Base-by-base conservation (phyloP, 2,888 invertebrate genomes). In the Papilio protenor region DNA sequence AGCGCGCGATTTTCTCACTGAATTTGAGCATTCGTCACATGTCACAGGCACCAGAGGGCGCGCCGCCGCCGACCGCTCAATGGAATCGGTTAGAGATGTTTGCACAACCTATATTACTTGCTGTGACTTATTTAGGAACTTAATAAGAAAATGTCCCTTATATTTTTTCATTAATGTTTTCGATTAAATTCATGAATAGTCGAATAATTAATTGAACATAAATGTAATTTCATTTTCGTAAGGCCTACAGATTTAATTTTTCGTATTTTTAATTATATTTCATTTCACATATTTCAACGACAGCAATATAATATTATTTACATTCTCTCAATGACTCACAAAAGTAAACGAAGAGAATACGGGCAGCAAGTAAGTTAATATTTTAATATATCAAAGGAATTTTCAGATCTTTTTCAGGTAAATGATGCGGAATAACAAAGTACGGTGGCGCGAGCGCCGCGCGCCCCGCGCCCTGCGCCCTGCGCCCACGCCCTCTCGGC, bases 11-110 rank as follows among this genome's bases (percentile, higher is more conserved):
- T 82, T 83, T 81, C 82, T 82, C 55, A 72, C 66, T 73, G 79
- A 82, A 82, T 79, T 82, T 87, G 80, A 78, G 82, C 85, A 91
- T 92, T 84, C 85, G 84, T 92, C 90, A 88, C 81, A 81, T 85
- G 86, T 86, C 87, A 85, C 75, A 78, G 78, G 76, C 79, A 77
- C 77, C 78, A 83, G 83, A 88, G 52, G n/a, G 55, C 89, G 90
- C 87, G 88, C 87, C 83, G 84, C 81, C 79, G 80, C 73, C 79
- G 21, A 52, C 6, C 52, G 81, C 21, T 66, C 61, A 11, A 21
- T n/a, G 4, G 45, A 40, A 4, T 45, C 11, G 0, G 12, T 66
- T n/a, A 45, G n/a, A n/a, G 10, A 40, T 45, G 40, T 40, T 66
- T 45, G n/a, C 45, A 4, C 21, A 66, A 66, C 45, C 40, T 66